Evolutionary conservation across 2,797 vertebrate genomes (phyloP), one percentile per base, ranked within the genome.

Genomic region (Etheostoma perlongum): DNA sequence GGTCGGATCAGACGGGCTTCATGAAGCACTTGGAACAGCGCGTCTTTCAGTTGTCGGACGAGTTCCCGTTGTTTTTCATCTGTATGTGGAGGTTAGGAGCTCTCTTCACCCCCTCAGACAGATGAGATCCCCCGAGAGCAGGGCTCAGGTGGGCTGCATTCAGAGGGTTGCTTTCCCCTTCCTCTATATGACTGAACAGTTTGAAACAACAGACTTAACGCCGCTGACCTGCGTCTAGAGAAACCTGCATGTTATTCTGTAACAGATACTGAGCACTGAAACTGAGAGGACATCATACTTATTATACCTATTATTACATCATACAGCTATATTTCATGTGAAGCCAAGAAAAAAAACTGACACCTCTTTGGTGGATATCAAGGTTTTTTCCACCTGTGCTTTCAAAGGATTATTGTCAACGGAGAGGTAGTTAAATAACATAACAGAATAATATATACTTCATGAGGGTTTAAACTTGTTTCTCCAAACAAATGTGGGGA

Each of bases 31-130:
- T 97, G 84, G 96, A 97, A 76, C 88, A 85, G 76, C 90, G 79
- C n/a, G 84, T 96, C 78, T 93, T 95, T 18, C 87, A 84, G 1
- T 85, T 99, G 44, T 96, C 97, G 0, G 93, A 97, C 25, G 94
- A 96, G 76, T 97, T 98, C 79, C 97, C 97, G 1, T 91, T 98
- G 76, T 96, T 98, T 85, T 94, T 95, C 68, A 88, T 98, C 72
- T 96, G 94, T 88, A 91, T 98, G 82, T 98, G 97, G 97, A 94
- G 95, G 91, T 71, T 96, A 0, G 90, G 88, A 48, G 85, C 93
- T 73, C 94, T 97, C 62, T 91, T 97, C 73, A 92, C 89, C 27
- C 83, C 90, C 40, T 18, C 59, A 1, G 49, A 57, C 23, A 54
- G 19, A 33, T n/a, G 9, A 27, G 16, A n/a, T 3, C 30, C 48